Base-by-base conservation (phyloP, 1,140 invertebrate species). In the Tetragnatha versicolor region DNA sequence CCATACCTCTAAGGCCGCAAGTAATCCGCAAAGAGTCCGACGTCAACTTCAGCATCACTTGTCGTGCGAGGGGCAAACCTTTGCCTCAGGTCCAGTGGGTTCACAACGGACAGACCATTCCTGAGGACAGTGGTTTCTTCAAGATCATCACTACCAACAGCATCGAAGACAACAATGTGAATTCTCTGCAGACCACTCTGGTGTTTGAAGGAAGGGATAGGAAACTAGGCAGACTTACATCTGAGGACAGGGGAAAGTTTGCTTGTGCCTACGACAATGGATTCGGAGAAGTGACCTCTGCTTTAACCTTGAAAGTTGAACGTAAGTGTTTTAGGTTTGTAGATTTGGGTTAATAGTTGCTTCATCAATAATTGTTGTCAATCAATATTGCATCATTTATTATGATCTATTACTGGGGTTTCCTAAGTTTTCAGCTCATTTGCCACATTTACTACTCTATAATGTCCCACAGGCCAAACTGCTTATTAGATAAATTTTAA, bases 221-320 rank as follows among this genome's bases (percentile, higher is more conserved):
- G 47, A 80, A 82, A 61, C 29, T 66, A 47, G 55, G 61, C 20
- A 49, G 31, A n/a, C 17, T 79, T 7, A 68, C 79, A 20, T 73
- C 94, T 0, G 90, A 90, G 27, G 94, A 97, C 85, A 89, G 94
- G 12, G 95, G 94, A 25, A 89, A 92, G 29, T 97, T 96, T 85
- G 90, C 92, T 3, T 97, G 94, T 85, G 89, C 91, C 10, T 96
- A 96, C 84, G 91, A 93, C 82, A 97, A 97, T 83, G 93, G 94
- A 85, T 93, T 96, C 2, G 94, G 93, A 83, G 91, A 90, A 84
- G 92, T 95, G 83, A 93, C 51, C 20, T 69, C 65, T 20, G 45
- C 35, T 22, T 39, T 79, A 39, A 42, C 7, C 25, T 69, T 82
- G 70, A 84, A 81, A 66, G 81, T 89, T 88, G 66, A 87, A 92